Base-by-base conservation (phyloP, 2,888 invertebrate genomes). In the Eristalinus sepulchralis region DNA sequence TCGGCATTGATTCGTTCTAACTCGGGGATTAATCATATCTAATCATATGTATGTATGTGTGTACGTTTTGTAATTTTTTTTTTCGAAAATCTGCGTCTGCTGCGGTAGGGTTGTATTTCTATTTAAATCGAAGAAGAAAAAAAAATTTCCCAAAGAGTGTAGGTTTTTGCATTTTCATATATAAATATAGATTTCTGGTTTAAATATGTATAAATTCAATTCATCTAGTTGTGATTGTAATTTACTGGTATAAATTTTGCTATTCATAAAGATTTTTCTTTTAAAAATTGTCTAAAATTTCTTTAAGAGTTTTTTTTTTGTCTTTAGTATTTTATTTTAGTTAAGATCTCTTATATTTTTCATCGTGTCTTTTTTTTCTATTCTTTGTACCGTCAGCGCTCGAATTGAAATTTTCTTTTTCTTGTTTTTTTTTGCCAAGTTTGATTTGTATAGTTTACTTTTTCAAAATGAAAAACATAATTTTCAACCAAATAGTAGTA, bases 331-430 rank as follows among this genome's bases (percentile, higher is more conserved):
- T 85, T 84, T 68, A 24, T 81, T 67, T 88, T 86, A 75, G 79
- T 76, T 60, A 81, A n/a, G 4, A 17, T 47, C 17, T 8, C 17
- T 47, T 78, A 47, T 66, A 70, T 68, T 77, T 39, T 55, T 60
- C 81, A 63, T 85, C 77, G 47, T 47, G 57, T 57, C 57, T 57
- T 57, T 57, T 57, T 57, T 67, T 87, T 81, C 47, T 47, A 47
- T 82, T 86, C 89, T 91, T 91, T 92, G 91, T 92, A 92, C 91
- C 92, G 90, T 92, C 90, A 92, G 91, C 91, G 91, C 91, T 92
- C 91, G 90, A 91, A 90, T 91, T 90, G 90, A 89, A 85, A 70
- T 70, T 34, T 67, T 57, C 39, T 72, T 34, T 68, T 82, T 78
- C 17, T 57, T 68, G 47, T 13, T 13, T 24, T 55, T 20, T 59